phyloP scores from a whole-genome alignment of 2,797 vertebrate species.

The Sebastes steindachneri region DNA sequence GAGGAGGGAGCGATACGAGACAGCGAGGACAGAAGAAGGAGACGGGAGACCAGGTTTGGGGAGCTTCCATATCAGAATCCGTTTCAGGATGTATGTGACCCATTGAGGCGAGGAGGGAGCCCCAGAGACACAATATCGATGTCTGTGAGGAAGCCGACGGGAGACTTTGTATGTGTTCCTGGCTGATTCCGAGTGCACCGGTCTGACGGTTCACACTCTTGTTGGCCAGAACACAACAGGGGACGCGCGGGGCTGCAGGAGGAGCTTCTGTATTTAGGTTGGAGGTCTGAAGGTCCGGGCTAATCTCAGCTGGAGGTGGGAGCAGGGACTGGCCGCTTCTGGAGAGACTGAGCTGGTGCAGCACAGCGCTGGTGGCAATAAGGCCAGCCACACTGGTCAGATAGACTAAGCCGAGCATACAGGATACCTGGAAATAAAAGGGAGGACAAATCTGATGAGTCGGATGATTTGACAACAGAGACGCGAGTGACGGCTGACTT shows the following conservation, averaged over 20 bases:
- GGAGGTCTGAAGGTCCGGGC: slow-evolving; percentile 48
- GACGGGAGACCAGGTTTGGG: slow-evolving; percentile 54
- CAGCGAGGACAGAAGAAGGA: slow-evolving; percentile 75
- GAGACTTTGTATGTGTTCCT: neutral
- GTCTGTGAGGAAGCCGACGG: slow-evolving; percentile 50
- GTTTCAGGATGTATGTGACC: slow-evolving; percentile 63
- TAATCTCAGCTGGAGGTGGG: slow-evolving; percentile 11
- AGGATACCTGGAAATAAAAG: slow-evolving; percentile 85
- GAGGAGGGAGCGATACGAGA: slow-evolving; percentile 67
- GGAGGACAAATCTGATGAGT: neutral
- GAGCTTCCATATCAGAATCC: neutral
- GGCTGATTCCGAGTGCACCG: neutral
- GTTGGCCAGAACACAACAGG: slow-evolving; percentile 77
- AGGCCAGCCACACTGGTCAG: slow-evolving; percentile 90
- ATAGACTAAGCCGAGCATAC: slow-evolving; percentile 91
- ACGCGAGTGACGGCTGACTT: too few species aligned
- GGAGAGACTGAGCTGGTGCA: slow-evolving; percentile 85
- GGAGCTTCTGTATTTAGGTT: slow-evolving; percentile 35
- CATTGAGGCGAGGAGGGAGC: slow-evolving; percentile 83
- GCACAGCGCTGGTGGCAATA: slow-evolving; percentile 84
- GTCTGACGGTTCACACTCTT: slow-evolving; percentile 55
- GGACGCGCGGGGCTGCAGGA: neutral
- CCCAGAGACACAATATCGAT: slow-evolving; percentile 85
- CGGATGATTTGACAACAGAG: too few species aligned
- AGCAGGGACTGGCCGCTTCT: slow-evolving; percentile 46